Conservation (phyloP, 2,113 vertebrate genomes). For the Neodontobutis hainanensis region DNA sequence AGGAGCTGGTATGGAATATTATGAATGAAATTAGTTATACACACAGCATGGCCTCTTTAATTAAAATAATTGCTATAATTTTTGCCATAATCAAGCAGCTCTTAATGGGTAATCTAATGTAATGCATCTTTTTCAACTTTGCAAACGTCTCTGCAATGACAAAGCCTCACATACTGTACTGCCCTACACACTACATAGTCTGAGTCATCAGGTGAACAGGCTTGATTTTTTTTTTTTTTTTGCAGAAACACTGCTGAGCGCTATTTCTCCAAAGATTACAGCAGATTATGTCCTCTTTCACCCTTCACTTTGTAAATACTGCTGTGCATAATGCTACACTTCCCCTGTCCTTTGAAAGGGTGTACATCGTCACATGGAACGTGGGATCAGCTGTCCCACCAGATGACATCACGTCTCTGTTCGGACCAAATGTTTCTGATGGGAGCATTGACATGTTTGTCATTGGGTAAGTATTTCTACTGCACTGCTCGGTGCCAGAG, state of each 20-base stretch:
- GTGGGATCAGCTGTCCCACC: constrained; percentile 95
- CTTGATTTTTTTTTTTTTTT: constrained; percentile 49
- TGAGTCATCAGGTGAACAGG: constrained; percentile 53
- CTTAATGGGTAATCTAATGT: too few species aligned
- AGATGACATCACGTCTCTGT: constrained; percentile 88
- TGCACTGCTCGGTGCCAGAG: constrained; percentile 46
- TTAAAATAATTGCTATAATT: too few species aligned
- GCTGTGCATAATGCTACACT: constrained; percentile 17
- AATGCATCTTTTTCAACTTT: neutral
- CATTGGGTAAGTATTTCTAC: constrained; percentile 87
- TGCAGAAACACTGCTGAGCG: constrained; percentile 28
- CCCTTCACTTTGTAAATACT: neutral
- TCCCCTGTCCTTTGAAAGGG: constrained; percentile 72
- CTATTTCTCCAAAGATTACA: constrained; percentile 44
- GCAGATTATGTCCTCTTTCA: constrained; percentile 39
- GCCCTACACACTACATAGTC: constrained; percentile 17
- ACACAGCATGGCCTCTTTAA: too few species aligned
- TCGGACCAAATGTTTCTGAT: constrained; percentile 85
- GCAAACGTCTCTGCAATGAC: neutral
- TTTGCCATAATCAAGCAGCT: too few species aligned
- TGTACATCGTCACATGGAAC: constrained; percentile 96
- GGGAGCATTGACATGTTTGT: constrained; percentile 89
- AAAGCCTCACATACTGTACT: neutral
- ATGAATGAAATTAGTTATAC: too few species aligned
- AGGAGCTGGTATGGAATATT: too few species aligned